Evolutionary conservation across 2,888 invertebrate species (phyloP).

Genomic region (Gastracanthus pulcherrimus): DNA sequence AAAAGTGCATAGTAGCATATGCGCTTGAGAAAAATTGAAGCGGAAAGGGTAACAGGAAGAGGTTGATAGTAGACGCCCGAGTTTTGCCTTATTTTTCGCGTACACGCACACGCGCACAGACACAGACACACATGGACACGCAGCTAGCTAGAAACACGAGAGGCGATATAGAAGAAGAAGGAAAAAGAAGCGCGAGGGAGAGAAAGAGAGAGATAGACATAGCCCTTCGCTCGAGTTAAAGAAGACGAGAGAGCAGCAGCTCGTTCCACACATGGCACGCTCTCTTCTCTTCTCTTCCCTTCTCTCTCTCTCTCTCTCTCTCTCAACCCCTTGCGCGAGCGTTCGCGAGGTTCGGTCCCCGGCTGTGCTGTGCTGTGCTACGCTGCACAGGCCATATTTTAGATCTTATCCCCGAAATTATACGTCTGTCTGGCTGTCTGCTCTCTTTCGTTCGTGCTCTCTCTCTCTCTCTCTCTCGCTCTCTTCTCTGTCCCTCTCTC

Average conservation of each 20-base stretch:
- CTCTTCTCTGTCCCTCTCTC: not conserved
- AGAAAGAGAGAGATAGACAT: not conserved
- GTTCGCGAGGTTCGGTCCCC: slow-evolving; percentile 67
- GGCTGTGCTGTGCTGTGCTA: slow-evolving; percentile 73
- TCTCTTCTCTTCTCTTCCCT: slow-evolving; percentile 12
- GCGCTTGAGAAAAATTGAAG: slow-evolving; percentile 44
- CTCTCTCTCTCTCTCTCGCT: slow-evolving; percentile 2
- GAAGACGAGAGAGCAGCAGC: slow-evolving; percentile 56
- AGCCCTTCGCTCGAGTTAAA: slow-evolving; percentile 11
- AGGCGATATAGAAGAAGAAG: not conserved
- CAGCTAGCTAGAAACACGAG: slow-evolving; percentile 5
- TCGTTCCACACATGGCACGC: slow-evolving; percentile 72
- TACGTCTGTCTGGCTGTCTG: slow-evolving; percentile 75
- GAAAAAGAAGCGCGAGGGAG: not conserved
- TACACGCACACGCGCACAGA: not conserved
- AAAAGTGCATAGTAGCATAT: slow-evolving; percentile 34
- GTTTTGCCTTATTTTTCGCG: slow-evolving; percentile 39
- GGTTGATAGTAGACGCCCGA: slow-evolving; percentile 20
- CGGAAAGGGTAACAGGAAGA: slow-evolving; percentile 43
- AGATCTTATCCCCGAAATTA: slow-evolving; percentile 76
- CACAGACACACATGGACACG: not conserved
- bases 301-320: slow-evolving; percentile 25
- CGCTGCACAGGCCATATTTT: slow-evolving; percentile 70
- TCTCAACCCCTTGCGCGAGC: slow-evolving; percentile 60
- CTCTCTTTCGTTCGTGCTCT: slow-evolving; percentile 52